These are phyloP conservation scores for Coenonympha glycerion DNA, from an alignment of 2,888 invertebrate species.

Conservation along the genomic window DNA sequence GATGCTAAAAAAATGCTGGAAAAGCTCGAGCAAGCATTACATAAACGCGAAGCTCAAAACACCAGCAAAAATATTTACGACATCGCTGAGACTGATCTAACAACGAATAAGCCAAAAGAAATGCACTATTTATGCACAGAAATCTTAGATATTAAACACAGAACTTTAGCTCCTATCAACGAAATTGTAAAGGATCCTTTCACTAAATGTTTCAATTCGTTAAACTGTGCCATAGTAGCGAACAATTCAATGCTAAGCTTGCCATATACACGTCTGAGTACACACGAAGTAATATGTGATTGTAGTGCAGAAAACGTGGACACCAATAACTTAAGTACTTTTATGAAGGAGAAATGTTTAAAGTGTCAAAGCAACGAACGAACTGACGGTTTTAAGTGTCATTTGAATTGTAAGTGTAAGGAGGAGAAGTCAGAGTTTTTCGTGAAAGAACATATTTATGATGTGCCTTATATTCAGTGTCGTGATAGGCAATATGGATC, in stretches of 20 bases:
- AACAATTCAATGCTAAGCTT: constrained; percentile 56
- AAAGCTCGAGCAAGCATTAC: constrained; percentile 77
- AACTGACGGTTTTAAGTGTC: constrained; percentile 55
- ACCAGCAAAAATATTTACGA: constrained; percentile 41
- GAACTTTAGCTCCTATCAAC: constrained; percentile 43
- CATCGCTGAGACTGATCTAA: constrained; percentile 42
- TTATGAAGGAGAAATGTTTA: constrained; percentile 36
- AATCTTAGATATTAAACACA: constrained; percentile 59
- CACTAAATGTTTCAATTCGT: constrained; percentile 59
- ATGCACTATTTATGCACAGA: constrained; percentile 71
- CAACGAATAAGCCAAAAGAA: constrained; percentile 56
- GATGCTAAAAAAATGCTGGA: constrained; percentile 80
- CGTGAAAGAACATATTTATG: constrained; percentile 77
- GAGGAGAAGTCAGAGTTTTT: constrained; percentile 50
- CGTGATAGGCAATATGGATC: constrained; percentile 46
- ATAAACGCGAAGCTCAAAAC: constrained; percentile 62
- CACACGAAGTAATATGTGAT: constrained; percentile 41
- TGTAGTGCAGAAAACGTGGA: constrained; percentile 43
- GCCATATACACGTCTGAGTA: constrained; percentile 56
- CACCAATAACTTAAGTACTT: constrained; percentile 31
- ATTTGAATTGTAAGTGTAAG: constrained; percentile 56
- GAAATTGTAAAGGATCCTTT: constrained; percentile 46
- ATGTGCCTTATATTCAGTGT: constrained; percentile 68
- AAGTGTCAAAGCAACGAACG: constrained; percentile 51
- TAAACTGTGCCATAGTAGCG: constrained; percentile 57